Evolutionary conservation across 2,797 vertebrate species (phyloP).

Genomic region (Poecilia picta): DNA sequence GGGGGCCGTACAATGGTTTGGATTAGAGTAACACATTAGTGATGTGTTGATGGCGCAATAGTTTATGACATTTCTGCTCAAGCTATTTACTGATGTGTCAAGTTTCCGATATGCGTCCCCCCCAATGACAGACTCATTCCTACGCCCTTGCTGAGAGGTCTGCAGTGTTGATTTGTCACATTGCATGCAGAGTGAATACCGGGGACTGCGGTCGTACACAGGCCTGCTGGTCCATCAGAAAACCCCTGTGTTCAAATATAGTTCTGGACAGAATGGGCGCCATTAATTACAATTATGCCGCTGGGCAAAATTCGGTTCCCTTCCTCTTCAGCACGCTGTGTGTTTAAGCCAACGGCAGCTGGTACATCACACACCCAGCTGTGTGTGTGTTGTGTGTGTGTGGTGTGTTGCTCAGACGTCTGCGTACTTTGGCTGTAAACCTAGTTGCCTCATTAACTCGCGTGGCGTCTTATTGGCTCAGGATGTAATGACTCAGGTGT

Average conservation of each 20-base stretch:
- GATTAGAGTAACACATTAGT: no score
- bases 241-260: slow-evolving; percentile 45
- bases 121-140: no score
- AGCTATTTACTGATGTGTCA: no score
- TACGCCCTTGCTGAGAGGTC: no score
- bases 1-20: no score
- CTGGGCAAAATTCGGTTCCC: slow-evolving; percentile 48
- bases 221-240: slow-evolving; percentile 46
- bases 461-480: slow-evolving; percentile 36
- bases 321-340: slow-evolving; percentile 46
- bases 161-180: slow-evolving; percentile 30
- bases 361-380: slow-evolving; percentile 57
- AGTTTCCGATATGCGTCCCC: no score
- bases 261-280: slow-evolving; percentile 41
- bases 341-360: slow-evolving; percentile 58
- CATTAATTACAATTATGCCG: slow-evolving; percentile 63
- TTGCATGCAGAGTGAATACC: slow-evolving; percentile 23
- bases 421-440: slow-evolving; percentile 53
- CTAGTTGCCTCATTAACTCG: slow-evolving; percentile 60
- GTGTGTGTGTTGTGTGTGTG: slow-evolving; percentile 31
- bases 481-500: slow-evolving; percentile 49
- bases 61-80: no score
- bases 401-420: slow-evolving; percentile 27
- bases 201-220: slow-evolving; percentile 14
- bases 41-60: no score